These are phyloP conservation scores for Thera obeliscata DNA, from an alignment of 2,888 invertebrate genomes.

Conservation along the genomic window DNA sequence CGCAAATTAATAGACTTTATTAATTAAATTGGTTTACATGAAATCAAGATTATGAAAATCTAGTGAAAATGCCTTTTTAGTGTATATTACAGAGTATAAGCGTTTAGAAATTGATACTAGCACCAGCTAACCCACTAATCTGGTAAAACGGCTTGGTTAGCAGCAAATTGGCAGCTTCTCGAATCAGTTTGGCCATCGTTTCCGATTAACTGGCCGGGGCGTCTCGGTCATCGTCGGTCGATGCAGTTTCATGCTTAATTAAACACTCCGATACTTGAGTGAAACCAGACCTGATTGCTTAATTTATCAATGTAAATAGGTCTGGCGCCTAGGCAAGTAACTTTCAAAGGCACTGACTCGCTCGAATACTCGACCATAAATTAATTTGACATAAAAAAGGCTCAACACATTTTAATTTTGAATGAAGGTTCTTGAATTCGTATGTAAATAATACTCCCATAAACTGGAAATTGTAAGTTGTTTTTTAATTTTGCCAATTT, in stretches of 20 bases:
- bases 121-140: background rate
- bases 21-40: too few species aligned
- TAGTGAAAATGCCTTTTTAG: too few species aligned
- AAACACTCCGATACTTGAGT: constrained; percentile 21
- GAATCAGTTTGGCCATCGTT: constrained; percentile 5
- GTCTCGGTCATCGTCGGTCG: constrained; percentile 1
- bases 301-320: constrained; percentile 23
- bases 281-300: constrained; percentile 29
- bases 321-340: constrained; percentile 25
- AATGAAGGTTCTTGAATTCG: too few species aligned
- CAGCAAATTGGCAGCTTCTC: background rate
- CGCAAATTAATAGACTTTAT: too few species aligned
- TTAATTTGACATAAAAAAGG: too few species aligned
- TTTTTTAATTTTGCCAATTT: too few species aligned
- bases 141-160: background rate
- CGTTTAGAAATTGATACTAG: background rate
- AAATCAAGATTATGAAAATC: too few species aligned
- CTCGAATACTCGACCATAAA: too few species aligned
- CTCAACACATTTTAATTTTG: too few species aligned
- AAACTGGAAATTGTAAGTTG: too few species aligned
- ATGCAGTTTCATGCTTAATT: constrained; percentile 18
- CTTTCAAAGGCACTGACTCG: constrained; percentile 2
- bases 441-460: too few species aligned
- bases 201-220: background rate
- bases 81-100: too few species aligned